A percentile compares a stretch with the other conserved stretches of the same genome.
These are phyloP conservation scores for Corythaixoides concolor DNA, from an alignment of 2,113 vertebrate genomes.

Conservation along the genomic window DNA sequence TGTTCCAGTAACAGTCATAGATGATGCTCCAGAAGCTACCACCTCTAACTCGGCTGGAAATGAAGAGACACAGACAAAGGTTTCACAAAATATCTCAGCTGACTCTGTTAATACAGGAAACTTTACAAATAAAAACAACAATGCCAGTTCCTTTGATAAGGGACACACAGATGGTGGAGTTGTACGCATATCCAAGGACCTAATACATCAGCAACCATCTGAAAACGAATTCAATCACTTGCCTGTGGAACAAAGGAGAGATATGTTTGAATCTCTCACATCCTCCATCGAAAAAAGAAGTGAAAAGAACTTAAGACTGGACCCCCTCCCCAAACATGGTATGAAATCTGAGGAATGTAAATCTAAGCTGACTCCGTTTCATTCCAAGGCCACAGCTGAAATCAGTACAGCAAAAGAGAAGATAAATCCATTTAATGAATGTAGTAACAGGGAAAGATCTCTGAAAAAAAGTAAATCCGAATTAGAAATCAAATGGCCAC, in stretches of 20 bases:
- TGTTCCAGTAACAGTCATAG: conserved; percentile 92
- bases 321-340: background rate
- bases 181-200: background rate
- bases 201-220: background rate
- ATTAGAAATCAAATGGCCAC: conserved; percentile 3
- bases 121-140: conserved; percentile 81
- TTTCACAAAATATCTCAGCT: conserved; percentile 10
- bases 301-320: background rate
- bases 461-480: background rate
- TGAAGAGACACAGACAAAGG: conserved; percentile 5
- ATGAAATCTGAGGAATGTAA: background rate
- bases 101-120: conserved; percentile 1
- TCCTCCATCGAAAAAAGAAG: background rate
- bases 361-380: background rate
- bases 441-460: background rate
- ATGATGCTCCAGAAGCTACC: conserved; percentile 78
- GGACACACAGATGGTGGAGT: background rate
- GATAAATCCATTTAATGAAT: background rate
- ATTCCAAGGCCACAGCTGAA: background rate
- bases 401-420: background rate
- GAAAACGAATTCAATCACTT: background rate
- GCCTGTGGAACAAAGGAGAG: background rate
- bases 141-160: conserved; percentile 67
- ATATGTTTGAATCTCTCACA: background rate
- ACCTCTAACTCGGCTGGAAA: background rate